These are phyloP conservation scores for Pangasius sanitwongsei DNA, from an alignment of 2,797 vertebrate genomes.

Conservation along the genomic window DNA sequence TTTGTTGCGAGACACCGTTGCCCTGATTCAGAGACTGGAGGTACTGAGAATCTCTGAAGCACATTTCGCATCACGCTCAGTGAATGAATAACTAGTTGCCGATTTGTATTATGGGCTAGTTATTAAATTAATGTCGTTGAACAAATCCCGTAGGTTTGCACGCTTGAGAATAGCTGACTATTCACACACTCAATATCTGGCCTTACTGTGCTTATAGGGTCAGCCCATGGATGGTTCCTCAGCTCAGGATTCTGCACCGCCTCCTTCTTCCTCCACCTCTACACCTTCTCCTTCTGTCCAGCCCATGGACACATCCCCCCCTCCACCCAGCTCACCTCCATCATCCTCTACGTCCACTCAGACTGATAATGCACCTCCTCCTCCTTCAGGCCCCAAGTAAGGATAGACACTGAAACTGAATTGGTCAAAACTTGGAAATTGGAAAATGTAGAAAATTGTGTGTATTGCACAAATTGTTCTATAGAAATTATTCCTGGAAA, in stretches of 20 bases:
- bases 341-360: slow-evolving; percentile 71
- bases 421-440: neutral
- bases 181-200: neutral
- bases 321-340: slow-evolving; percentile 71
- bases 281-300: slow-evolving; percentile 76
- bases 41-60: slow-evolving; percentile 59
- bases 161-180: neutral
- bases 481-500: neutral
- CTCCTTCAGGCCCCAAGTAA: slow-evolving; percentile 76
- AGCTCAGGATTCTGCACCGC: slow-evolving; percentile 62
- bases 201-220: slow-evolving; percentile 61
- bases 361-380: slow-evolving; percentile 68
- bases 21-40: slow-evolving; percentile 85
- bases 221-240: slow-evolving; percentile 65
- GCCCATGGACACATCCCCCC: slow-evolving; percentile 79
- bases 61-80: neutral
- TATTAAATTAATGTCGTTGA: neutral
- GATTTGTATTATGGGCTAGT: neutral
- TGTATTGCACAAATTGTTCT: neutral
- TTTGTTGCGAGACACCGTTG: slow-evolving; percentile 85
- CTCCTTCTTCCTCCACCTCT: slow-evolving; percentile 66
- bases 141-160: neutral
- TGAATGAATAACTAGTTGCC: neutral
- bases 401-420: slow-evolving; percentile 6
- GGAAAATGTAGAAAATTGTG: neutral